Conservation (phyloP, 1,140 invertebrate genomes). For the Dreissena rostriformis region DNA sequence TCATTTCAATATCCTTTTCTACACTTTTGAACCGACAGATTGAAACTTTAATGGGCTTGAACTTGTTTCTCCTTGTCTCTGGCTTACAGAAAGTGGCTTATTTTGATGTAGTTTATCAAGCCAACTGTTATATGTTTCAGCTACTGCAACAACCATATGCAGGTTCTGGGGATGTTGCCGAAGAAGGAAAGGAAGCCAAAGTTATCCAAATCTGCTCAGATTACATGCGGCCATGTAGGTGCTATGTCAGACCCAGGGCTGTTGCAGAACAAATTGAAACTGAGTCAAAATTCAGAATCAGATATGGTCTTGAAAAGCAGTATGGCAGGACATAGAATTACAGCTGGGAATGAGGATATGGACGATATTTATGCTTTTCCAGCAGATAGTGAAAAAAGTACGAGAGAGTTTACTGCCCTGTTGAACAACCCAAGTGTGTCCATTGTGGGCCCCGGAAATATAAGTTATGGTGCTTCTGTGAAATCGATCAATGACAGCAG, state of each 20-base stretch:
- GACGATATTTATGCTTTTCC: constrained; percentile 85
- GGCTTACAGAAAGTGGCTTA: neutral
- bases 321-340: constrained; percentile 79
- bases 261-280: constrained; percentile 40
- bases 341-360: constrained; percentile 67
- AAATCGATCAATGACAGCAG: constrained; percentile 46
- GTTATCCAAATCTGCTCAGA: constrained; percentile 37
- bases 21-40: too few species aligned
- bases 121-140: constrained; percentile 69
- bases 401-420: constrained; percentile 38
- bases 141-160: constrained; percentile 84
- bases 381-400: constrained; percentile 65
- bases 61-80: too few species aligned
- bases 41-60: too few species aligned
- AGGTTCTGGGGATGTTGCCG: constrained; percentile 83
- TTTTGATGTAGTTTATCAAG: neutral
- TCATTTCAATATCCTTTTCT: too few species aligned
- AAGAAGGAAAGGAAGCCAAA: constrained; percentile 83
- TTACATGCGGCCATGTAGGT: neutral
- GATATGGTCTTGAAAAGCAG: constrained; percentile 67
- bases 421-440: constrained; percentile 23
- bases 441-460: constrained; percentile 41
- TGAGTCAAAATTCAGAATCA: constrained; percentile 81
- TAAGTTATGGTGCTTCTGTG: constrained; percentile 41
- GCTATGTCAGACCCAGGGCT: constrained; percentile 37